Base-by-base conservation (phyloP, 2,113 vertebrate genomes). In the Grallaria varia region DNA sequence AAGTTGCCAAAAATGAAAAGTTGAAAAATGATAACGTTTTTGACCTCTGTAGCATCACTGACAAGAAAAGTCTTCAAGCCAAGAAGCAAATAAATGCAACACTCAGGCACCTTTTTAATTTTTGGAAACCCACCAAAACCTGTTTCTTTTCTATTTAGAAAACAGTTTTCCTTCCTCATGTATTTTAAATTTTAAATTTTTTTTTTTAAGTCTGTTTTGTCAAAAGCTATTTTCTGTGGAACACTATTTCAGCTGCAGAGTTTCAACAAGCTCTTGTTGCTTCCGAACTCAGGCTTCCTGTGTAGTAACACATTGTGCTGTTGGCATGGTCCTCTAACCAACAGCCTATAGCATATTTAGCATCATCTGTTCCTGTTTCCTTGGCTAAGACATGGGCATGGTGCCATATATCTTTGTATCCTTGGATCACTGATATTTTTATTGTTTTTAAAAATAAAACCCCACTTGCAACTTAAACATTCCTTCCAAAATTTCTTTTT, bases 301-400 rank as follows among this genome's bases (percentile, higher is more conserved):
- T 84, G 88, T 91, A 91, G 93, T 72, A 84, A 74, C 89, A 84
- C 49, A 78, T 28, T 92, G 53, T 50, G 39, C 39, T 90, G 55
- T 89, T 97, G 95, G 90, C 64, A 96, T 1, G 0, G 56, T 90
- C 56, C 18, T 87, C 77, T 78, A 52, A 35, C 78, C 69, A 77
- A 79, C 94, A 95, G 86, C 79, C 39, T 86, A 93, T 12, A 96
- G 92, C 93, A 87, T 96, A 95, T 94, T 95, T 96, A 89, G 80
- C 82, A 52, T 97, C 87, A 85, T 96, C 96, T 97, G 91, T 94
- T 96, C 79, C 82, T 33, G 18, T 80, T 97, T 96, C 87, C 47
- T 91, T 69, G 42, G 13, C 59, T 86, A 67, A 90, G 79, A 86
- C 72, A 24, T 42, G 16, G 39, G 18, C 79, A 67, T 87, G n/a